phyloP scores from a whole-genome alignment of 1,140 invertebrate genomes.

The Platorchestia sp. region DNA sequence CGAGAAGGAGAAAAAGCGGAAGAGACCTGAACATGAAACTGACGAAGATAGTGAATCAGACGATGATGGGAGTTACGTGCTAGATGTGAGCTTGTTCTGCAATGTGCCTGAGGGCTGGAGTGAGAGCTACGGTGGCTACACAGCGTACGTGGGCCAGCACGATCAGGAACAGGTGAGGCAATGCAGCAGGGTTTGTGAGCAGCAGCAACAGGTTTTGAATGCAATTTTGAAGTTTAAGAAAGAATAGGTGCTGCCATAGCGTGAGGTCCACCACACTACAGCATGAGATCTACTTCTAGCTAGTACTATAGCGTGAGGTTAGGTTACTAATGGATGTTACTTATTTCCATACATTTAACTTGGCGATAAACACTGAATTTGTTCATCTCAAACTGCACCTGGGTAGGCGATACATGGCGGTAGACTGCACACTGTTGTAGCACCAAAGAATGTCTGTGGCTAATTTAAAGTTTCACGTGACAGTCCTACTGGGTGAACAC shows the following conservation, averaged over 20 bases:
- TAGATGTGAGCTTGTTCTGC: slow-evolving; percentile 26
- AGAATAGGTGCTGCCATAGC: neutral
- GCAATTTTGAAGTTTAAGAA: neutral
- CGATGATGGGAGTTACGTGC: neutral
- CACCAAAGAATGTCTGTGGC: no score
- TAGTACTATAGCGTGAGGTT: no score
- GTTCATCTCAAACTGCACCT: no score
- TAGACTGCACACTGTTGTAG: no score
- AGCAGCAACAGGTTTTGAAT: no score
- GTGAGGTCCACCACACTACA: neutral
- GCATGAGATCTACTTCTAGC: no score
- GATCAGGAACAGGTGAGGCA: slow-evolving; percentile 44
- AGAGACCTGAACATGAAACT: neutral
- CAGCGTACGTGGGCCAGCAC: neutral
- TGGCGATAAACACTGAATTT: no score
- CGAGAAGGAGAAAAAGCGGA: neutral
- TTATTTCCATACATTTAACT: no score
- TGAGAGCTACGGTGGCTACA: slow-evolving; percentile 29
- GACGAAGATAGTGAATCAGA: neutral
- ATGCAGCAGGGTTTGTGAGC: neutral
- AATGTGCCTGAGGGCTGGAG: slow-evolving; percentile 27
- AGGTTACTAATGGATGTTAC: no score
- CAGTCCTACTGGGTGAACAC: no score
- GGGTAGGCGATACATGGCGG: no score
- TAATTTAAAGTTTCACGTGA: no score